phyloP scores from a whole-genome alignment of 2,888 invertebrate genomes.

The Pachymerium ferrugineum region DNA sequence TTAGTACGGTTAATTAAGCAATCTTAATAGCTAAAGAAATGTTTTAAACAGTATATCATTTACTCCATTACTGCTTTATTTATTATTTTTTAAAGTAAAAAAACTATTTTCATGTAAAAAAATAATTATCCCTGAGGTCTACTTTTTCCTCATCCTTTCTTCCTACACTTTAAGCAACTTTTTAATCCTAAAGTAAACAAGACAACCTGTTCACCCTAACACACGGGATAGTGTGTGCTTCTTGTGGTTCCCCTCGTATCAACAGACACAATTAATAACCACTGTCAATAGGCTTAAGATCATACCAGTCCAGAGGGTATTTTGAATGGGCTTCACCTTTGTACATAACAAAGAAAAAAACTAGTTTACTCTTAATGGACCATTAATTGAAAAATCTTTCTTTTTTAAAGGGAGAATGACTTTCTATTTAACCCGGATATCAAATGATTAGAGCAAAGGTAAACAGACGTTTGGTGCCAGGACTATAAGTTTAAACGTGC shows the following conservation, averaged over 20 bases:
- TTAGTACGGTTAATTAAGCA: no score
- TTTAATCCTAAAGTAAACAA: neutral
- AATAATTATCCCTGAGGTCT: neutral
- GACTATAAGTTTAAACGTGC: no score
- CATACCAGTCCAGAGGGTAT: neutral
- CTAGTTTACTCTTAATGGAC: no score
- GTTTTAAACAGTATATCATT: no score
- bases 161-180: neutral
- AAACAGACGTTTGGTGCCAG: no score
- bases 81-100: neutral
- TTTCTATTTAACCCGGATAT: no score
- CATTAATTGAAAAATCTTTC: no score
- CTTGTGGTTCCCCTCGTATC: constrained; percentile 12
- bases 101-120: neutral
- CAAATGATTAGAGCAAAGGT: no score
- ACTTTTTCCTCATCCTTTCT: neutral
- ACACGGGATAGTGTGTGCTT: no score
- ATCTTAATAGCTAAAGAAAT: no score
- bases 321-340: neutral
- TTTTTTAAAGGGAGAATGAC: no score
- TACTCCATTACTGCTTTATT: neutral
- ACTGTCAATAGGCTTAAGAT: constrained; percentile 3
- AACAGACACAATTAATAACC: constrained; percentile 15
- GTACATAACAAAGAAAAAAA: constrained; percentile 1
- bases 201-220: neutral